These are phyloP conservation scores for Ooceraea biroi DNA, from an alignment of 1,140 invertebrate species.

Conservation along the genomic window DNA sequence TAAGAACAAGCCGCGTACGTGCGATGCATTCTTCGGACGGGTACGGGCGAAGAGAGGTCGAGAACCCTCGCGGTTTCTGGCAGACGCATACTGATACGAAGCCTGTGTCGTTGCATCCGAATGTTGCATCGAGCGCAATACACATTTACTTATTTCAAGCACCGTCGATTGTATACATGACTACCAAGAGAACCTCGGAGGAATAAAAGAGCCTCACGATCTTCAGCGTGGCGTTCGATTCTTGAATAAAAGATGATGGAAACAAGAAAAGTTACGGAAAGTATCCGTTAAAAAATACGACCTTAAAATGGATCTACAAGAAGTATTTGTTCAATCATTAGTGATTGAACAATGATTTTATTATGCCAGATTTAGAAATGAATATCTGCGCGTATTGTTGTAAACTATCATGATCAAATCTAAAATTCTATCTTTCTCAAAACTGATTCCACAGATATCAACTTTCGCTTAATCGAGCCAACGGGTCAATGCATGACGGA, in stretches of 20 bases:
- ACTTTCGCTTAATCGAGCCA: background rate
- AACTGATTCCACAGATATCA: background rate
- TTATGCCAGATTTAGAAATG: background rate
- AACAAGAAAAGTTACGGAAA: too few relatives aligned
- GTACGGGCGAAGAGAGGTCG: slow-evolving; percentile 52
- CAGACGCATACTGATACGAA: slow-evolving; percentile 10
- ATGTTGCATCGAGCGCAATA: background rate
- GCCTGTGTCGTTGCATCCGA: background rate
- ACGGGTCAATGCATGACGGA: background rate
- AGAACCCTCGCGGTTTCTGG: slow-evolving; percentile 48
- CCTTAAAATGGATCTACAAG: too few relatives aligned
- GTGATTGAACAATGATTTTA: too few relatives aligned
- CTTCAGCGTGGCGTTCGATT: too few relatives aligned
- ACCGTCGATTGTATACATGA: background rate
- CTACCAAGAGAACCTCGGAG: background rate
- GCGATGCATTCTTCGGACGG: slow-evolving; percentile 47
- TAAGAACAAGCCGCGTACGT: slow-evolving; percentile 58
- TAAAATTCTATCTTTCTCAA: background rate
- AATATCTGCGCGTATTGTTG: too few relatives aligned
- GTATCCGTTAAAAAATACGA: too few relatives aligned
- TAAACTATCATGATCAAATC: too few relatives aligned
- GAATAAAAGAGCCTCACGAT: background rate
- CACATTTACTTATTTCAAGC: background rate
- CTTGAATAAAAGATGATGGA: too few relatives aligned
- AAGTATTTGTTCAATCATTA: too few relatives aligned